Base-by-base conservation (phyloP, 2,888 invertebrate species). In the Eretmocerus hayati region DNA sequence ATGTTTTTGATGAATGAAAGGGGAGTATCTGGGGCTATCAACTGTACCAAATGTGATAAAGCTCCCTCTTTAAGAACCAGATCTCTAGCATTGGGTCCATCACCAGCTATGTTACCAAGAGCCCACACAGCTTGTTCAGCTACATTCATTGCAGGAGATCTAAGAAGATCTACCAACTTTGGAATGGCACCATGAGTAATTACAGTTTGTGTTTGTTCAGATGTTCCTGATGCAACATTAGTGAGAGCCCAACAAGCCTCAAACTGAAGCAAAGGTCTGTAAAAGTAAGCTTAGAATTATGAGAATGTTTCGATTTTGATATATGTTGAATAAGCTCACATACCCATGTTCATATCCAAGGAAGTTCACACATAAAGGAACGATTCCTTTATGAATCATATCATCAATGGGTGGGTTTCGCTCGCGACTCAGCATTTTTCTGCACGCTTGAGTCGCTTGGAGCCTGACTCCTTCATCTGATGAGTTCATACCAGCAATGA, bases 201-300 rank as follows among this genome's bases (percentile, higher is more conserved):
- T 1, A 96, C 93, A 16, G 85, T 83, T 58, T 84, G 79, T 0
- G 97, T 99, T 69, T 99, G 94, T 1, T 86, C 85, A 0, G 88
- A 83, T 0, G 90, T 90, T 8, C 97, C 97, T 0, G 95, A 95
- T 0, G 97, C 96, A 45, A 99, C 90, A 67, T 97, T 97, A 21
- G 97, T 99, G 47, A 99, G 74, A 0, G 94, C 94, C 97, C 97
- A 99, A 0, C 95, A 87, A 1, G 95, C 87, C 74, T 97, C 97
- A 74, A 97, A 97, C 70, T 96, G 90, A 1, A 91, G 74, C 42
- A 81, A 76, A 0, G 83, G 72, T 57, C 88, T 89, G 66, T 0
- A 75, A 74, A 51, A 21, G 23, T 19, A 39, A 13, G 21, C 11
- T 26, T 26, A 6, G 11, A 26, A 6, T 9, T 26, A 11, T 9